Percentiles rank a stretch among this genome's conserved stretches.
Conservation (phyloP, 2,797 vertebrate genomes). For the Crocidura indochinensis region DNA sequence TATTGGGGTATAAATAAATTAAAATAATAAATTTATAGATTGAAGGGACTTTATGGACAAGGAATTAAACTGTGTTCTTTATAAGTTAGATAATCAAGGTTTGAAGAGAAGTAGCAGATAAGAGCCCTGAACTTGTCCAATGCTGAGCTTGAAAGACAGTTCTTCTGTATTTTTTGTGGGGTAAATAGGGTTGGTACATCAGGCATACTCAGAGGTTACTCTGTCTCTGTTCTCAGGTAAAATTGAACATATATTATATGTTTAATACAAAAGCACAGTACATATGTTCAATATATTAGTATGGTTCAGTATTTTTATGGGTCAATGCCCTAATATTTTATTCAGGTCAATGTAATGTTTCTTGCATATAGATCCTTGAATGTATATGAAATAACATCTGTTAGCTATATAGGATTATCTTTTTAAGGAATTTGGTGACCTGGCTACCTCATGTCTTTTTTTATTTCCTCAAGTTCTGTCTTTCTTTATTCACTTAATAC, state of each 20-base stretch:
- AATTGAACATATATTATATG: too few relatives aligned
- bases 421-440: slow-evolving; percentile 26
- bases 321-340: not conserved
- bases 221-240: too few relatives aligned
- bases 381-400: not conserved
- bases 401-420: not conserved
- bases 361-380: slow-evolving; percentile 20
- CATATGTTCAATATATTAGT: not conserved
- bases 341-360: slow-evolving; percentile 26
- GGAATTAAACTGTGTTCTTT: not conserved
- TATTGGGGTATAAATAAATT: slow-evolving; percentile 29
- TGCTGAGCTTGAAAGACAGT: not conserved
- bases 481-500: not conserved
- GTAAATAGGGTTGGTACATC: too few relatives aligned
- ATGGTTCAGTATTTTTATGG: slow-evolving; percentile 4
- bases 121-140: not conserved
- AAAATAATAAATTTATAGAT: not conserved
- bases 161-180: not conserved
- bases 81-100: not conserved
- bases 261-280: not conserved
- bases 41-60: not conserved
- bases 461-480: not conserved
- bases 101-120: not conserved
- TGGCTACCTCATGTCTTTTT: not conserved
- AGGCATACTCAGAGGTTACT: too few relatives aligned